Evolutionary conservation across 2,888 invertebrate species (phyloP).

Genomic region (Sinohyriopsis cumingii): DNA sequence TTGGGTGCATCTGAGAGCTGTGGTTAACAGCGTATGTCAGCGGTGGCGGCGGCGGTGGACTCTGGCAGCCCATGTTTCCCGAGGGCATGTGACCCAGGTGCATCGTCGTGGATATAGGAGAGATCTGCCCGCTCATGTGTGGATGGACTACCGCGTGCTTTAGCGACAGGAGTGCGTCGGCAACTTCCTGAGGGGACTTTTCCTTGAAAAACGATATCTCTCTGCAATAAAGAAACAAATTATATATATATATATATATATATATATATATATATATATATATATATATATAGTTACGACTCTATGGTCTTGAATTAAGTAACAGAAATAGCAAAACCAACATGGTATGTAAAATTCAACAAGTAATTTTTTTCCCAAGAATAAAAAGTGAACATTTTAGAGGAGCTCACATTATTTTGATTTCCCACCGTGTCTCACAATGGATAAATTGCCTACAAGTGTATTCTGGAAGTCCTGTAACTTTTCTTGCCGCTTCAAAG

Average conservation of each 20-base stretch:
- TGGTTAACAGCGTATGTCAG: constrained; percentile 44
- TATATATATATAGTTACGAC: background rate
- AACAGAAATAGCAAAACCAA: too few relatives aligned
- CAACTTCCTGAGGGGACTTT: constrained; percentile 78
- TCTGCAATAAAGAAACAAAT: constrained; percentile 42
- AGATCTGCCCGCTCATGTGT: constrained; percentile 72
- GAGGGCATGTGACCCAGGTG: constrained; percentile 38
- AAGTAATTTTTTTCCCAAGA: too few relatives aligned
- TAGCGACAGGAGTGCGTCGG: constrained; percentile 89
- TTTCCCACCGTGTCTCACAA: too few relatives aligned
- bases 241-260: background rate
- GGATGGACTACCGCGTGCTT: constrained; percentile 92
- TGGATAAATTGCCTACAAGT: too few relatives aligned
- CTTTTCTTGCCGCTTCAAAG: too few relatives aligned
- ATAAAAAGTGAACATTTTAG: too few relatives aligned
- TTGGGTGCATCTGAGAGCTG: constrained; percentile 40
- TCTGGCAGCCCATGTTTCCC: constrained; percentile 5
- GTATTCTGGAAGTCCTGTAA: too few relatives aligned
- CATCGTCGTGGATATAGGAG: constrained; percentile 57
- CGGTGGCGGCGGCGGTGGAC: constrained; percentile 25
- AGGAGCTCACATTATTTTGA: too few relatives aligned
- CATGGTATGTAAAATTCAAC: too few relatives aligned
- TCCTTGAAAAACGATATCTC: constrained; percentile 67
- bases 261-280: background rate
- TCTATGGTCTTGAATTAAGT: too few relatives aligned